Percentiles rank a stretch among this genome's conserved stretches.
Conservation (phyloP, 2,113 vertebrate genomes). For the Anguilla rostrata region DNA sequence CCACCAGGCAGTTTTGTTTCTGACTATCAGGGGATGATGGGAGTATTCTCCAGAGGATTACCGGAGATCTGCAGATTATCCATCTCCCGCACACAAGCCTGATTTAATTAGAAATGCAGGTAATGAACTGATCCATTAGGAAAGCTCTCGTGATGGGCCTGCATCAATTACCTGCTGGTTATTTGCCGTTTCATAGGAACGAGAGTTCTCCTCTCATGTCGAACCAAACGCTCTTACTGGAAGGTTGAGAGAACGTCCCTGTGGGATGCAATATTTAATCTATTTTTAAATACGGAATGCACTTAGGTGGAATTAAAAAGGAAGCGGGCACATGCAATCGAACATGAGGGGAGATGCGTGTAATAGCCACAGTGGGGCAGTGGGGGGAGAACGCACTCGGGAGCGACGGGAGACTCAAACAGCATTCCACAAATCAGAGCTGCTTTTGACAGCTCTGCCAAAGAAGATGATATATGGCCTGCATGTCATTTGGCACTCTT, state of each 20-base stretch:
- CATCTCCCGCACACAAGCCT: not conserved
- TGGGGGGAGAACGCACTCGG: slow-evolving; percentile 16
- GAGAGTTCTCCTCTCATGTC: slow-evolving; percentile 25
- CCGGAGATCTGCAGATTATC: not conserved
- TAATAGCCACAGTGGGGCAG: slow-evolving; percentile 5
- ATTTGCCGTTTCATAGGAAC: slow-evolving; percentile 23
- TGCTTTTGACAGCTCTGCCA: slow-evolving; percentile 33
- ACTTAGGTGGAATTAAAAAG: slow-evolving; percentile 20
- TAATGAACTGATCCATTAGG: slow-evolving; percentile 40
- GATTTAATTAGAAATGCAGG: slow-evolving; percentile 39
- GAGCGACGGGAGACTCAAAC: not conserved
- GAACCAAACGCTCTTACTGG: slow-evolving; percentile 25
- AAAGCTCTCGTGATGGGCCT: slow-evolving; percentile 23
- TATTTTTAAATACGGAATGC: slow-evolving; percentile 26
- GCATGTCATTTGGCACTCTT: not conserved
- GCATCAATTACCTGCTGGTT: slow-evolving; percentile 38
- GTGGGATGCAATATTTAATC: slow-evolving; percentile 1
- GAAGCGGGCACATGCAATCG: not conserved
- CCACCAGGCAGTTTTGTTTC: not conserved
- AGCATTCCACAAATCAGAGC: slow-evolving; percentile 51
- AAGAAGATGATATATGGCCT: not conserved
- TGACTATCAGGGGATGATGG: not conserved
- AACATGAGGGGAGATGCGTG: not conserved
- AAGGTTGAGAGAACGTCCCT: not conserved
- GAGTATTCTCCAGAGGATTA: slow-evolving; percentile 11